Percentiles rank a stretch among this genome's conserved stretches.
Evolutionary conservation across 2,888 invertebrate species (phyloP).

Genomic region (Rambutsinella grinnellia): DNA sequence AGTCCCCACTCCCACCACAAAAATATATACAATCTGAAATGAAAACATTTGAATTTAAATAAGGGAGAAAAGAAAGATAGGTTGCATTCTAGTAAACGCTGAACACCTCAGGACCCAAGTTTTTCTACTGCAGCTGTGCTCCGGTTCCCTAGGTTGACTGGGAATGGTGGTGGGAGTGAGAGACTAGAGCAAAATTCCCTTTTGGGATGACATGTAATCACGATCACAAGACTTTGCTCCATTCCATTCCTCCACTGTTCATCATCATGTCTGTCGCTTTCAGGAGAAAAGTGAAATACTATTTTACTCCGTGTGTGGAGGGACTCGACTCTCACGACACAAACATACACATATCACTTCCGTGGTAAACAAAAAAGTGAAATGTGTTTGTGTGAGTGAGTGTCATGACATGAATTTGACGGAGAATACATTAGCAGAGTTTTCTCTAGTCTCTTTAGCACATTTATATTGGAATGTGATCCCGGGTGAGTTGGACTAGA

Average conservation of each 20-base stretch:
- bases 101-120: neutral
- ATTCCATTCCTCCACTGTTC: constrained; percentile 23
- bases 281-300: constrained; percentile 6
- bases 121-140: too few relatives aligned
- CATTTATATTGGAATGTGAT: too few relatives aligned
- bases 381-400: constrained; percentile 24
- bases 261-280: constrained; percentile 45
- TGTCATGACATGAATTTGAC: constrained; percentile 49
- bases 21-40: too few relatives aligned
- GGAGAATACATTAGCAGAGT: constrained; percentile 8
- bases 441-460: neutral
- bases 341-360: neutral
- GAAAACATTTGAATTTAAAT: too few relatives aligned
- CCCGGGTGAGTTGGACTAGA: neutral
- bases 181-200: constrained; percentile 44
- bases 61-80: too few relatives aligned
- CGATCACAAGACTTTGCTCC: constrained; percentile 47
- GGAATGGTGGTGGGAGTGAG: neutral
- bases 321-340: neutral
- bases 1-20: too few relatives aligned
- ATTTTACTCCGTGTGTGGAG: too few relatives aligned
- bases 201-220: constrained; percentile 56
- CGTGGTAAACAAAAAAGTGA: neutral
- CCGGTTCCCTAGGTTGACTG: neutral
- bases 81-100: too few relatives aligned